Conservation (phyloP, 2,888 invertebrate species). For the Criorhina ranunculi region DNA sequence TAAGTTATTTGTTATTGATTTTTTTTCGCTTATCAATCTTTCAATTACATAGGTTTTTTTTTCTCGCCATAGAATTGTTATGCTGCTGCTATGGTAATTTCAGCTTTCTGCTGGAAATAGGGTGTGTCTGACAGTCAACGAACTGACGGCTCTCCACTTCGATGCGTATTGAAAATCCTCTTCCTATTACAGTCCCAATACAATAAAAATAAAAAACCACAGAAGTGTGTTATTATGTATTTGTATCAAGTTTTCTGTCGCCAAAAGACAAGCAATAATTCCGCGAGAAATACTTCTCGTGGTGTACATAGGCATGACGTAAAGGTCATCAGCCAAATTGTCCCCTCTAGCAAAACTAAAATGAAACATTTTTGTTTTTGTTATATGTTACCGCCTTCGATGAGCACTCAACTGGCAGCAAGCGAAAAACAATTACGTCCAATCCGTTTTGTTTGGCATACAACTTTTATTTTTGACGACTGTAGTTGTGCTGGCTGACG, state of each 20-base stretch:
- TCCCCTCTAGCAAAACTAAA: constrained; percentile 23
- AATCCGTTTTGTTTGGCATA: constrained; percentile 34
- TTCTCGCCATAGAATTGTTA: not conserved
- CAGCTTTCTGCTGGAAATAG: constrained; percentile 1
- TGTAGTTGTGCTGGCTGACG: not conserved
- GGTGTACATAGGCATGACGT: constrained; percentile 38
- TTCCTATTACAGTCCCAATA: not conserved
- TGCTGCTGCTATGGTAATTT: not conserved
- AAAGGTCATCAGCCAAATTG: constrained; percentile 37
- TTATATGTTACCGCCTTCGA: constrained; percentile 10
- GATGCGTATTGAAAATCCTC: constrained; percentile 8
- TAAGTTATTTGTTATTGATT: not conserved
- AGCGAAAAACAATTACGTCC: constrained; percentile 34
- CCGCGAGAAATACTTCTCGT: constrained; percentile 9
- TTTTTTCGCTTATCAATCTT: not conserved
- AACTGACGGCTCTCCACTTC: constrained; percentile 22
- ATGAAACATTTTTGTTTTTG: constrained; percentile 2
- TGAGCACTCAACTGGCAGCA: constrained; percentile 18
- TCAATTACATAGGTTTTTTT: not conserved
- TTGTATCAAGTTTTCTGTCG: constrained; percentile 29
- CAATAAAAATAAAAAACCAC: not conserved
- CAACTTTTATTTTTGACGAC: not conserved
- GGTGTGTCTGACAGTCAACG: constrained; percentile 48
- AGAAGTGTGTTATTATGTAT: not conserved
- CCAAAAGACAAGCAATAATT: constrained; percentile 27